phyloP scores from a whole-genome alignment of 2,797 vertebrate species.

The Pipistrellus nathusii region DNA sequence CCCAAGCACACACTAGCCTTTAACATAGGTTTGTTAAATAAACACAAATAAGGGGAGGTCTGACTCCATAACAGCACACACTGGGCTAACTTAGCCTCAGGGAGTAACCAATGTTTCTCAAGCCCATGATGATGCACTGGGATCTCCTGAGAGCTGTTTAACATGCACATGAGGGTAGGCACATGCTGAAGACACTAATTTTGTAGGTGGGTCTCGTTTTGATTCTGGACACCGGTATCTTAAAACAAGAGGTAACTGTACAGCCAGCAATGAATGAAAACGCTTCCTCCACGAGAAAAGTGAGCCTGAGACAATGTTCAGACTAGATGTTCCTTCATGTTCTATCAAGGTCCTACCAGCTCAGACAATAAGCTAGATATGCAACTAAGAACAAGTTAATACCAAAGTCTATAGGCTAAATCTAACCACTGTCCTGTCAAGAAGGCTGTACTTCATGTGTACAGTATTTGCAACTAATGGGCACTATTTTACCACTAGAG shows the following conservation, averaged over 20 bases:
- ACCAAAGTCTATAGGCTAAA: background rate
- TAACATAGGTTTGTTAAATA: background rate
- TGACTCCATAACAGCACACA: background rate
- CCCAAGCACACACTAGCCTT: background rate
- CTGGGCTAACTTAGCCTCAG: background rate
- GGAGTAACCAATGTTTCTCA: background rate
- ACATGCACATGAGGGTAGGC: fast-evolving
- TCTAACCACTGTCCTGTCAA: background rate
- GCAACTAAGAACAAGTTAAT: background rate
- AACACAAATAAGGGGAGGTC: background rate
- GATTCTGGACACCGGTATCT: background rate
- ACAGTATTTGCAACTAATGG: background rate
- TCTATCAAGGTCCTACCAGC: background rate
- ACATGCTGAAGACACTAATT: background rate
- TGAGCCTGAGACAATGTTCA: background rate
- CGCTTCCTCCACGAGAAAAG: background rate
- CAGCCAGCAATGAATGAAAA: background rate
- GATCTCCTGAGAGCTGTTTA: background rate
- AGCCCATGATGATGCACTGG: fast-evolving
- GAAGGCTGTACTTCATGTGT: background rate
- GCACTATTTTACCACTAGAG: background rate
- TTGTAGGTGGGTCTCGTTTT: background rate
- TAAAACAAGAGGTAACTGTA: background rate
- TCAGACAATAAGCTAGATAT: background rate
- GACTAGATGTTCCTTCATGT: background rate